These are phyloP conservation scores for Smithornis capensis DNA, from an alignment of 2,113 vertebrate genomes.

Conservation along the genomic window DNA sequence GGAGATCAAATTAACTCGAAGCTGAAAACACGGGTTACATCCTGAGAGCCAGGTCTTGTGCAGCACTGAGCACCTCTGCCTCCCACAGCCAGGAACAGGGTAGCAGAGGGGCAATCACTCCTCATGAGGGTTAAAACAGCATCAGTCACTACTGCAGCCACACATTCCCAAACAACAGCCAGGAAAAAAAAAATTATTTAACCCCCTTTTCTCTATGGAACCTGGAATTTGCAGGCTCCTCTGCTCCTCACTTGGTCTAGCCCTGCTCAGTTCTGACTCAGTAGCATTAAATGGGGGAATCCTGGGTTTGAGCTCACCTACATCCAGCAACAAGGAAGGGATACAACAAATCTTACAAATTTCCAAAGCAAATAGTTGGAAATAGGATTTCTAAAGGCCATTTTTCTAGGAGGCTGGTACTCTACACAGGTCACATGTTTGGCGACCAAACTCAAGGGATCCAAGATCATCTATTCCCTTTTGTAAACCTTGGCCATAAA, in stretches of 20 bases:
- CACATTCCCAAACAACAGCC: background rate
- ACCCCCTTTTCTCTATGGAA: background rate
- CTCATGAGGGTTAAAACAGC: background rate
- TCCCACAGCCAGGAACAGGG: background rate
- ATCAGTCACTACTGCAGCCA: background rate
- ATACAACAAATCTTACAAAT: background rate
- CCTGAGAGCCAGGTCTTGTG: background rate
- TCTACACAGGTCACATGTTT: background rate
- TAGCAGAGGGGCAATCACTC: background rate
- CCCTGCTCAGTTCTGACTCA: background rate
- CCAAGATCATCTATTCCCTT: background rate
- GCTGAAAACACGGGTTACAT: fast-evolving
- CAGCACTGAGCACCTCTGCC: background rate
- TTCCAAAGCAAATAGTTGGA: background rate
- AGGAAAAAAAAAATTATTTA: background rate
- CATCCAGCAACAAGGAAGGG: background rate
- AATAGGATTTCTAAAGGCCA: background rate
- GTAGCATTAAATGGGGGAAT: background rate
- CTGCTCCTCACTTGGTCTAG: background rate
- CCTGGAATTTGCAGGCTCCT: background rate
- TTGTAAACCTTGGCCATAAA: constrained; percentile 22
- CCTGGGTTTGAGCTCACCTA: background rate
- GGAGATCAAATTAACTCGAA: background rate
- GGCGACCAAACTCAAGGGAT: background rate
- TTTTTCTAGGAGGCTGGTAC: background rate